phyloP scores from a whole-genome alignment of 2,113 vertebrate species.

The Atherinomorus stipes region DNA sequence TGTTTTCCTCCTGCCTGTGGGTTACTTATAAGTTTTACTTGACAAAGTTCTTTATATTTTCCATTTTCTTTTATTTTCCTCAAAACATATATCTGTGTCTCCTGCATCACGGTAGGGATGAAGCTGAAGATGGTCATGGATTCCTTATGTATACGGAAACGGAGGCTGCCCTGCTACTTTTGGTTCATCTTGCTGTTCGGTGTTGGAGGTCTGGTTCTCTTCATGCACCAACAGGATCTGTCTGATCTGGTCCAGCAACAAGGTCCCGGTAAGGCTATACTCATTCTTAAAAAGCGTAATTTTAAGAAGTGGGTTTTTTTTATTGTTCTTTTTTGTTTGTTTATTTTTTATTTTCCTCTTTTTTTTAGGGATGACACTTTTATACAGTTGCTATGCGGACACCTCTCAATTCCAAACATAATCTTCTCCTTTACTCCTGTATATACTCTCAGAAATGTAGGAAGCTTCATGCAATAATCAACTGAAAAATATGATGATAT shows the following conservation, averaged over 20 bases:
- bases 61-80: not conserved
- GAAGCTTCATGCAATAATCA: too few species aligned
- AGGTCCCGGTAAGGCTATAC: slow-evolving; percentile 86
- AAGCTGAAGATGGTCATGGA: slow-evolving; percentile 77
- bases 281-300: not conserved
- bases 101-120: slow-evolving; percentile 71
- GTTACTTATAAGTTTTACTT: too few species aligned
- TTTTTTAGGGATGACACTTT: too few species aligned
- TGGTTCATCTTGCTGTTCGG: slow-evolving; percentile 94
- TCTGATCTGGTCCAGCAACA: slow-evolving; percentile 88
- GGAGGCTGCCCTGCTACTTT: slow-evolving; percentile 88
- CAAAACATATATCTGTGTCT: slow-evolving; percentile 50
- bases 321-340: not conserved
- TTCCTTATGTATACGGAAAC: slow-evolving; percentile 66
- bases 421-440: too few species aligned
- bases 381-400: too few species aligned
- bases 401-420: too few species aligned
- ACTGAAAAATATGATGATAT: too few species aligned
- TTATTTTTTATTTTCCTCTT: too few species aligned
- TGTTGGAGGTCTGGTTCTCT: slow-evolving; percentile 90
- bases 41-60: not conserved
- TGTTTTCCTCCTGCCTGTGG: not conserved
- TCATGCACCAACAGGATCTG: slow-evolving; percentile 92
- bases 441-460: too few species aligned
- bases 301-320: not conserved